Percentiles rank a stretch among this genome's conserved stretches.
phyloP scores from a whole-genome alignment of 2,888 invertebrate genomes.

The Eilema depressum region DNA sequence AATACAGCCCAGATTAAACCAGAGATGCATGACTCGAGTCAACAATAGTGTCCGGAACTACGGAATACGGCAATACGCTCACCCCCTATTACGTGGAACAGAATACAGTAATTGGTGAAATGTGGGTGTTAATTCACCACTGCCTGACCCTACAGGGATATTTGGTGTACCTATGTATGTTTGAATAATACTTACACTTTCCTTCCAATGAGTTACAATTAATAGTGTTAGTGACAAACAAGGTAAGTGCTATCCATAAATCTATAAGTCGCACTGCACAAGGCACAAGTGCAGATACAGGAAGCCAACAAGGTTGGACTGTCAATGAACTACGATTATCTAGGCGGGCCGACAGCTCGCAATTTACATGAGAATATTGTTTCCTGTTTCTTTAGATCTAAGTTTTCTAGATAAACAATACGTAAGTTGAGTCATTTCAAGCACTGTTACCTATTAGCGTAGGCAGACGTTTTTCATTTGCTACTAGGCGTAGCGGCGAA shows the following conservation, averaged over 20 bases:
- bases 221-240: slow-evolving; percentile 18
- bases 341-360: slow-evolving; percentile 4
- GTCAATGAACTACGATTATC: slow-evolving; percentile 46
- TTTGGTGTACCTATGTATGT: too few relatives aligned
- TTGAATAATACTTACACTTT: background rate
- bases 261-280: slow-evolving; percentile 24
- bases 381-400: slow-evolving; percentile 8
- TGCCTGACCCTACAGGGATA: too few relatives aligned
- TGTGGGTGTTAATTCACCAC: too few relatives aligned
- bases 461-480: background rate
- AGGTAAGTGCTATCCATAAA: slow-evolving; percentile 36
- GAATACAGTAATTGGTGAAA: too few relatives aligned
- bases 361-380: slow-evolving; percentile 6
- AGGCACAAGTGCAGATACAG: slow-evolving; percentile 20
- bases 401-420: background rate
- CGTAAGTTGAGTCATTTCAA: background rate
- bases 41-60: too few relatives aligned
- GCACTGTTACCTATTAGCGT: background rate
- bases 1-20: too few relatives aligned
- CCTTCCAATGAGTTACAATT: background rate
- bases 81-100: too few relatives aligned
- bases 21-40: too few relatives aligned
- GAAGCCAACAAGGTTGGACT: slow-evolving; percentile 39
- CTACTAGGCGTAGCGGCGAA: too few relatives aligned
- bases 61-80: too few relatives aligned